Conservation (phyloP, 2,888 invertebrate genomes). For the Limnephilus lunatus region DNA sequence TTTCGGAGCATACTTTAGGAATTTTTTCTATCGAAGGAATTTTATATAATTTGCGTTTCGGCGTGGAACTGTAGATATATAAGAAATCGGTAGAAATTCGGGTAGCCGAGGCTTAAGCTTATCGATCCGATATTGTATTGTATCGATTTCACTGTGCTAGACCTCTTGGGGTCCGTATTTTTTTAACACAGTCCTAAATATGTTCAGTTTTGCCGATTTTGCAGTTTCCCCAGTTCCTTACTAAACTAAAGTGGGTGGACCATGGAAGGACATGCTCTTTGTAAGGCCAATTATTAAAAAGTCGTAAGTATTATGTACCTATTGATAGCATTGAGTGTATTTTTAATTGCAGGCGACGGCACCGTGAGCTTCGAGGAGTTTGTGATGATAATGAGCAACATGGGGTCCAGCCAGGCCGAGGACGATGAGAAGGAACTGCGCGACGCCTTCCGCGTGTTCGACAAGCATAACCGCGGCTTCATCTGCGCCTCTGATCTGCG, state of each 20-base stretch:
- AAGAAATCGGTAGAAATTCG: too few relatives aligned
- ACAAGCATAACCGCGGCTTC: slow-evolving; percentile 93
- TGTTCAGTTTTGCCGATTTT: background rate
- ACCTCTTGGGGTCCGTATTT: background rate
- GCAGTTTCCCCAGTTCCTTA: background rate
- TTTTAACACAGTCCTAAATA: background rate
- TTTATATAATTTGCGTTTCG: too few relatives aligned
- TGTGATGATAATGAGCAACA: slow-evolving; percentile 86
- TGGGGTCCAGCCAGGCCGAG: slow-evolving; percentile 87
- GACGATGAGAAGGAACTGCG: slow-evolving; percentile 80
- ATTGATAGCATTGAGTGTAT: too few relatives aligned
- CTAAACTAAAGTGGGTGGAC: background rate
- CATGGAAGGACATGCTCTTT: too few relatives aligned
- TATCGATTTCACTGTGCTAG: background rate
- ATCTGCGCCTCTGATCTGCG: slow-evolving; percentile 92
- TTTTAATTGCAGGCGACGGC: slow-evolving; percentile 82
- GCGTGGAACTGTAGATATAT: too few relatives aligned
- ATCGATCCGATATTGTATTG: too few relatives aligned
- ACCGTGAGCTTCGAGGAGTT: slow-evolving; percentile 94
- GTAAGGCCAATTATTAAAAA: too few relatives aligned
- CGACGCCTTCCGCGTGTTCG: slow-evolving; percentile 93
- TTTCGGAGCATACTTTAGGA: too few relatives aligned
- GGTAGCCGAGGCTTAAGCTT: too few relatives aligned
- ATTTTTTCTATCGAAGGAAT: too few relatives aligned
- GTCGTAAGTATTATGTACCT: too few relatives aligned